Conservation (phyloP, 2,113 vertebrate genomes). For the Melanostigma gelatinosum region DNA sequence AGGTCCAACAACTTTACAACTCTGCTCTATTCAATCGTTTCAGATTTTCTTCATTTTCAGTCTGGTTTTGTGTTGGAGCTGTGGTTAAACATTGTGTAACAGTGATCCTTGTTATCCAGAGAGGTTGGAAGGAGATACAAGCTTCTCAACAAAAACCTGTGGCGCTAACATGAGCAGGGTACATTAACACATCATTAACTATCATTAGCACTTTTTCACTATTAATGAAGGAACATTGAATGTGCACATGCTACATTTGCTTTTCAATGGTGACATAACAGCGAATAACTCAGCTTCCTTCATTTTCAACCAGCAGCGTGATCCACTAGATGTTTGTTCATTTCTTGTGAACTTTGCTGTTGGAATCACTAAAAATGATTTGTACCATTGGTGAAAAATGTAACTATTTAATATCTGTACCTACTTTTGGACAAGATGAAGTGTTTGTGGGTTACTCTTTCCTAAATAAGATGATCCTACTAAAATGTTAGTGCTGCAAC, state of each 20-base stretch:
- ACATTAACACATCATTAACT: neutral
- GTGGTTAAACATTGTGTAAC: neutral
- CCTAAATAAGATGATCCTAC: neutral
- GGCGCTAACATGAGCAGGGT: too few relatives aligned
- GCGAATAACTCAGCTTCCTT: too few relatives aligned
- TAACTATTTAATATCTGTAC: neutral
- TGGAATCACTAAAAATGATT: conserved; percentile 26
- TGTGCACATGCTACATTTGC: neutral
- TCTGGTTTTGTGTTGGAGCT: neutral
- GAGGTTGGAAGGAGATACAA: too few relatives aligned
- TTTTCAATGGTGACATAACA: neutral
- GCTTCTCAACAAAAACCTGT: too few relatives aligned
- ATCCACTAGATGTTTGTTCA: conserved; percentile 24
- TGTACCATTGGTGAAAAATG: conserved; percentile 12
- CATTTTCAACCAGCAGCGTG: neutral
- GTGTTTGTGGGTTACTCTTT: neutral
- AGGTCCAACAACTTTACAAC: too few relatives aligned
- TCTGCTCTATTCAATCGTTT: too few relatives aligned
- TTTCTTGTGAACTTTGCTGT: conserved; percentile 7
- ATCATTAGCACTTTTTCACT: neutral
- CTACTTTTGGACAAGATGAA: conserved; percentile 7
- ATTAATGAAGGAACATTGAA: neutral
- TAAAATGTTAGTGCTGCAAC: neutral
- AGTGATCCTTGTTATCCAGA: too few relatives aligned
- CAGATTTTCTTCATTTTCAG: too few relatives aligned